phyloP scores from a whole-genome alignment of 2,888 invertebrate species.

The Laothoe populi region DNA sequence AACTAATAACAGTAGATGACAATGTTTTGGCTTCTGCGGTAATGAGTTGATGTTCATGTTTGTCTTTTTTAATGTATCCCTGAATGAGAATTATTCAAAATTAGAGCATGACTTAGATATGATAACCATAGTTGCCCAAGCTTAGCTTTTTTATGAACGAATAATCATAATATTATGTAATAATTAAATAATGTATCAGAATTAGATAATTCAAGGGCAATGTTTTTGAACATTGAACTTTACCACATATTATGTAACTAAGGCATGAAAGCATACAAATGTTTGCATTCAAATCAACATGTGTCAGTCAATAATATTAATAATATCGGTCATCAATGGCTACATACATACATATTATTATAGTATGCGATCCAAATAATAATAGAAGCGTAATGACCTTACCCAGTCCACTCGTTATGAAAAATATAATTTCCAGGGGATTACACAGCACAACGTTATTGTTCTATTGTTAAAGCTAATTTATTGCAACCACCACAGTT shows the following conservation, averaged over 20 bases:
- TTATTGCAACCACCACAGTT: too few relatives aligned
- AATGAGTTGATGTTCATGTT: neutral
- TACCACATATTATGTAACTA: conserved; percentile 59
- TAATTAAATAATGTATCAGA: conserved; percentile 30
- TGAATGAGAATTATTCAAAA: conserved; percentile 26
- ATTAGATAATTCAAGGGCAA: conserved; percentile 27
- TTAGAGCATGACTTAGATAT: conserved; percentile 36
- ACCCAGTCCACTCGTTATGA: too few relatives aligned
- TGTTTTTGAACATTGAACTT: conserved; percentile 17
- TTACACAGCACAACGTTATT: too few relatives aligned
- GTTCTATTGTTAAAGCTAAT: too few relatives aligned
- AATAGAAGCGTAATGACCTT: too few relatives aligned
- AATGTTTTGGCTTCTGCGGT: neutral
- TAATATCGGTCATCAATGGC: conserved; percentile 10
- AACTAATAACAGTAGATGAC: neutral
- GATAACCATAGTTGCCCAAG: conserved; percentile 35
- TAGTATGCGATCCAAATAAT: too few relatives aligned
- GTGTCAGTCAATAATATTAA: conserved; percentile 41
- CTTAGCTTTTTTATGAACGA: conserved; percentile 31
- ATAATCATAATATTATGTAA: neutral
- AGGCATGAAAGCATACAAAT: conserved; percentile 67
- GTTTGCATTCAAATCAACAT: conserved; percentile 45
- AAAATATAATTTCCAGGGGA: too few relatives aligned
- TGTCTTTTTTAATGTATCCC: conserved; percentile 2
- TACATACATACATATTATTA: neutral